A percentile compares a stretch with the other conserved stretches of the same genome.
phyloP scores from a whole-genome alignment of 2,888 invertebrate species.

The Tortrix viridana region DNA sequence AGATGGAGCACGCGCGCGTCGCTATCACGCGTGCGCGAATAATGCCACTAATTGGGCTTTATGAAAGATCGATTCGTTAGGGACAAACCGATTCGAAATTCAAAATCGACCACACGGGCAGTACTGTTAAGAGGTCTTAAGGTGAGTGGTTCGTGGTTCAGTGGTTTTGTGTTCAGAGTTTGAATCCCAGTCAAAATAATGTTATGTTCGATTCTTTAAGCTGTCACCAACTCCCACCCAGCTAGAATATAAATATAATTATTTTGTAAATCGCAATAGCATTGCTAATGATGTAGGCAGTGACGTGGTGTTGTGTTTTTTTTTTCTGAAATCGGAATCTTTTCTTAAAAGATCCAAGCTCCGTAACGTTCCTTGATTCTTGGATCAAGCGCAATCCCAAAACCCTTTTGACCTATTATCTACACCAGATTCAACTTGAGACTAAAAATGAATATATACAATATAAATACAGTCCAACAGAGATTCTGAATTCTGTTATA shows the following conservation, averaged over 20 bases:
- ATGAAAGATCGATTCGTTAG: conserved; percentile 34
- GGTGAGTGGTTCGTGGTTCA: neutral
- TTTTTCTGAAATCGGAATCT: too few species aligned
- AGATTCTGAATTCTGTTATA: too few species aligned
- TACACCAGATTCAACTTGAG: too few species aligned
- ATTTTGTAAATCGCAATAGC: too few species aligned
- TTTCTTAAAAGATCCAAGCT: too few species aligned
- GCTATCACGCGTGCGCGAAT: conserved; percentile 37
- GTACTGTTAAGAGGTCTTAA: conserved; percentile 5
- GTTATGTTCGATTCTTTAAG: neutral
- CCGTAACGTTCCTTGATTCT: too few species aligned
- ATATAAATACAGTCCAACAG: too few species aligned
- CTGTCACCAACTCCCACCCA: neutral
- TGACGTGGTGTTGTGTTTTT: too few species aligned
- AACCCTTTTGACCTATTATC: too few species aligned
- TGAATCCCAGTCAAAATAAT: neutral
- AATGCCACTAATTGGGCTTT: conserved; percentile 36
- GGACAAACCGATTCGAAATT: conserved; percentile 29
- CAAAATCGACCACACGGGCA: conserved; percentile 29
- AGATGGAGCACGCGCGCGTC: conserved; percentile 23
- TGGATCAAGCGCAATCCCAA: too few species aligned
- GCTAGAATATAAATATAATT: neutral
- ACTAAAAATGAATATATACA: too few species aligned
- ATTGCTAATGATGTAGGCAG: too few species aligned
- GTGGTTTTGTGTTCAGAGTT: neutral